Evolutionary conservation across 2,888 invertebrate genomes (phyloP), one percentile per base, ranked within the genome.

Genomic region (Philonicus albiceps): DNA sequence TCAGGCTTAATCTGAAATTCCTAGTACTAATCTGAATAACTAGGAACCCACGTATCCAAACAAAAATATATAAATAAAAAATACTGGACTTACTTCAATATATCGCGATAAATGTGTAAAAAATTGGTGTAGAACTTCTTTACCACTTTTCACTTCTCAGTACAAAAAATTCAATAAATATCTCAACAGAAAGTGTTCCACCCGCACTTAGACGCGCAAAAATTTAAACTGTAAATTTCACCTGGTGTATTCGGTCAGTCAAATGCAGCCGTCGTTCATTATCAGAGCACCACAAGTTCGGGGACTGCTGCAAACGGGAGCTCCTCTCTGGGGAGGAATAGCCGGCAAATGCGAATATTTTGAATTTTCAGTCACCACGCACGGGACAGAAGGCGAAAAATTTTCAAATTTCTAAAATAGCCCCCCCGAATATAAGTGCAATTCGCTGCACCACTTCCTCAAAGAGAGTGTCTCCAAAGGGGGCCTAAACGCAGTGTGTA

Each of bases 361-460:
- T 19, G 30, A 80, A 49, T 80, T 53, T 80, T 80, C 64, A 64
- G 55, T 64, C 22, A 64, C 64, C 64, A 64, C 64, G 64, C 64
- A 64, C 64, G 7, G 11, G n/a, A n/a, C 64, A 27, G 11, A 22
- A 64, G 27, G 22, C 27, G 64, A 64, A n/a, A n/a, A n/a, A 64
- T 64, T 64, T 81, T 81, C 64, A 73, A 31, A 84, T 73, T 73
- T 72, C 72, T 72, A 84, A 84, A 84, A 84, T 84, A 84, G 84
- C 16, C 64, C 64, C 34, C 37, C n/a, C n/a, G n/a, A 40, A 73
- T 73, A 84, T 73, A n/a, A 84, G 8, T 83, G 37, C 83, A 43
- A 73, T 8, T 40, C 16, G 73, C 72, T 27, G 40, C 40, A 73
- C 55, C 2, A 73, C 84, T 84, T 84, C 84, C 84, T 84, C 31